A percentile compares a stretch with the other conserved stretches of the same genome.
phyloP scores from a whole-genome alignment of 2,113 vertebrate genomes.

The Melanocharis versteri region DNA sequence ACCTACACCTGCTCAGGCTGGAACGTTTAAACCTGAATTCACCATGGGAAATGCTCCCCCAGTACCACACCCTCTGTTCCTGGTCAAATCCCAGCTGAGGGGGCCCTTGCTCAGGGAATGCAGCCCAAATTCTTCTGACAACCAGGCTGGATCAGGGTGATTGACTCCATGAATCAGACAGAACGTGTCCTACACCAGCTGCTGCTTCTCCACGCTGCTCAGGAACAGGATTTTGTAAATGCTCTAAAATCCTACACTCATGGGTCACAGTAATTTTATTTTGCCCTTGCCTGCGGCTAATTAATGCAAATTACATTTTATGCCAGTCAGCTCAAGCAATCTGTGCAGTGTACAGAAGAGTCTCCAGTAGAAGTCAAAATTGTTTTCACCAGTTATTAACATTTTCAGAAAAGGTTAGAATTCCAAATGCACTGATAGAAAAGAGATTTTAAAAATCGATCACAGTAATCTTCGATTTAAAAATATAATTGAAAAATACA shows the following conservation, averaged over 20 bases:
- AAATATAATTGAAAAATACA: neutral
- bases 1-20: neutral
- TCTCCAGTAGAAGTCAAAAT: neutral
- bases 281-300: neutral
- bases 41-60: neutral
- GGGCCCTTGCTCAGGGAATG: neutral
- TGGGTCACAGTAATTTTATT: neutral
- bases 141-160: neutral
- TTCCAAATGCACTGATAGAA: neutral
- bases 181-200: neutral
- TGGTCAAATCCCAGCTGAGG: neutral
- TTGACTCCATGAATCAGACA: neutral
- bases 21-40: neutral
- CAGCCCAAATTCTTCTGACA: slow-evolving; percentile 5
- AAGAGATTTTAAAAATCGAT: neutral
- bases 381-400: neutral
- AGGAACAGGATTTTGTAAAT: neutral
- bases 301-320: neutral
- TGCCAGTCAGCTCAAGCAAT: neutral
- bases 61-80: neutral
- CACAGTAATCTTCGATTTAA: neutral
- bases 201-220: neutral
- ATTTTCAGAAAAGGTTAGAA: neutral
- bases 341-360: neutral
- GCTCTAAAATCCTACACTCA: neutral